Base-by-base conservation (phyloP, 2,888 invertebrate species). In the Pinctada fucata region DNA sequence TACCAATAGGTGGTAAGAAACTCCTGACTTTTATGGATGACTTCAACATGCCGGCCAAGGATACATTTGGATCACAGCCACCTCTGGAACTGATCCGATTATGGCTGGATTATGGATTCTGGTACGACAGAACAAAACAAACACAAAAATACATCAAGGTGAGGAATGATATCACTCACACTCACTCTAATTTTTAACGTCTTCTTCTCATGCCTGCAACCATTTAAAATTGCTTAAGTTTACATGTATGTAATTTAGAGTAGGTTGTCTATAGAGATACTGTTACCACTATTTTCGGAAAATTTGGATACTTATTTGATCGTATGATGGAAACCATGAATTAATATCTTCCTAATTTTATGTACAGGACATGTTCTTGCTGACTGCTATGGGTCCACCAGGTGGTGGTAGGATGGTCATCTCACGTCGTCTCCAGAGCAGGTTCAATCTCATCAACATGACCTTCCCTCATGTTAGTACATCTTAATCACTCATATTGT, bases 41-140 rank as follows among this genome's bases (percentile, higher is more conserved):
- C 91, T 95, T 97, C 88, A 97, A 97, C 93, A 97, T 97, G 97
- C 97, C 97, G 0, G 96, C 96, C 5, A 96, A 96, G 84, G 97
- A 97, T 89, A 94, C 94, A 13, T 97, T 96, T 90, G 97, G 97
- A 0, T 96, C 97, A 0, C 97, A 97, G 91, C 97, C 97, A 3
- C 97, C 97, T 0, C 93, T 97, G 5, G 97, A 97, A 92, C 93
- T 97, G 70, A 93, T 97, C 72, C 94, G 96, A 31, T 95, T 97
- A 86, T 97, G 96, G 96, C 94, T 97, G 78, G 97, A 97, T 93
- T 97, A 97, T 90, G 96, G 96, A 1, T 97, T 96, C 93, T 97
- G 97, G 97, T 97, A 96, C 91, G 96, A 97, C 91, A 93, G 97
- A 1, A 93, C 93, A 81, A 97, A 96, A 90, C 97, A 97, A 93